phyloP scores from a whole-genome alignment of 2,113 vertebrate species.

The Malurus cyaneus region DNA sequence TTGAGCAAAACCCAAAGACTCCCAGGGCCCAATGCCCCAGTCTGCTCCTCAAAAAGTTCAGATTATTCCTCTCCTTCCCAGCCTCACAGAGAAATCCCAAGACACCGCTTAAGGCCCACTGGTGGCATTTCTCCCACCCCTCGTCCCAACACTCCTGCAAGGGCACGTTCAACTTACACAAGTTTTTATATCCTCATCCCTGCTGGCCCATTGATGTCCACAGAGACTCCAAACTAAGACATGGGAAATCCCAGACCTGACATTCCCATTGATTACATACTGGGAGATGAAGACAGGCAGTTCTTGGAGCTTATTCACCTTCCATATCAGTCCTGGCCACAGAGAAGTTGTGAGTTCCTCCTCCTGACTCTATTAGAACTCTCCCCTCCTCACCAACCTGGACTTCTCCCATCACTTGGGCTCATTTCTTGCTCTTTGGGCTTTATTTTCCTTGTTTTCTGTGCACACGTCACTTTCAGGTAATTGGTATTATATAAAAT shows the following conservation, averaged over 20 bases:
- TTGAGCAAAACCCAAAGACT: fast-evolving
- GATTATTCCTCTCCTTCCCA: not conserved
- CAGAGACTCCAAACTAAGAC: not conserved
- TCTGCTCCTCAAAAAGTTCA: not conserved
- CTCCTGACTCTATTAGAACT: not conserved
- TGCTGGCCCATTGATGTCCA: not conserved
- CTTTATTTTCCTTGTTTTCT: not conserved
- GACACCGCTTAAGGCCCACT: not conserved
- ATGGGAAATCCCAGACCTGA: fast-evolving
- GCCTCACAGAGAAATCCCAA: not conserved
- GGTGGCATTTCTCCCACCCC: not conserved
- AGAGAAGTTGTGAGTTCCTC: fast-evolving
- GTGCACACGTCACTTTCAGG: not conserved
- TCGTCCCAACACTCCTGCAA: not conserved
- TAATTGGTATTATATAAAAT: not conserved
- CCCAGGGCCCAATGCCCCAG: not conserved
- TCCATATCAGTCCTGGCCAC: not conserved
- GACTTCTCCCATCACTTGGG: not conserved
- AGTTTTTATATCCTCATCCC: not conserved
- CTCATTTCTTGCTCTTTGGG: not conserved
- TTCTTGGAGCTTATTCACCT: not conserved
- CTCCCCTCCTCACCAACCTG: not conserved
- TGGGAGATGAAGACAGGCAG: not conserved
- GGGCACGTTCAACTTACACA: fast-evolving
- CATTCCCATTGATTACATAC: fast-evolving